These are phyloP conservation scores for Gallinago solitaria DNA, from an alignment of 2,797 vertebrate species.

Conservation along the genomic window DNA sequence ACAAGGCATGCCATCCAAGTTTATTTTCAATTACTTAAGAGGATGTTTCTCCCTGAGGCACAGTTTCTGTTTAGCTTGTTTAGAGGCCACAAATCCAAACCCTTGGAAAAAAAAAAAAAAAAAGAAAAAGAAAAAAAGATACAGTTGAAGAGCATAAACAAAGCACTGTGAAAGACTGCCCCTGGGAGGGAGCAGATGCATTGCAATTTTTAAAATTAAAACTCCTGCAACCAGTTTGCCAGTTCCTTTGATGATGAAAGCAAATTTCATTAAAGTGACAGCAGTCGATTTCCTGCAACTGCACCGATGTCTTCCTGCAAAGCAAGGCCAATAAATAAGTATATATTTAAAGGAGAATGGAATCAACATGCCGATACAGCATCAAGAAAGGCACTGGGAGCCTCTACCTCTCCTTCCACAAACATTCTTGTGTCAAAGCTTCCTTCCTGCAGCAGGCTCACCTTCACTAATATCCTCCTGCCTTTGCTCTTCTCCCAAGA, in stretches of 20 bases:
- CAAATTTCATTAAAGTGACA: constrained; percentile 48
- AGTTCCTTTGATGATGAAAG: constrained; percentile 53
- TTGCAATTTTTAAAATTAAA: constrained; percentile 23
- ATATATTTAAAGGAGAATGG: background rate
- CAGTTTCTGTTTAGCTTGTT: constrained; percentile 46
- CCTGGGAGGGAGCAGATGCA: constrained; percentile 41
- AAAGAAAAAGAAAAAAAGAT: background rate
- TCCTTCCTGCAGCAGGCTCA: constrained; percentile 54
- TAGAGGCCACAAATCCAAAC: constrained; percentile 37
- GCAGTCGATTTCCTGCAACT: constrained; percentile 30
- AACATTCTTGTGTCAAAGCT: constrained; percentile 20
- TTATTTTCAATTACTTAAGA: constrained; percentile 35
- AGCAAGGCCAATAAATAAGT: background rate
- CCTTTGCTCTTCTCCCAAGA: constrained; percentile 36
- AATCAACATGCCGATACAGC: background rate
- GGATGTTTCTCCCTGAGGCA: constrained; percentile 29
- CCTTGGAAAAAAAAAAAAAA: background rate
- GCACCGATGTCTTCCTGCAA: background rate
- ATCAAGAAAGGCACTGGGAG: background rate
- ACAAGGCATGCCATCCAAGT: background rate
- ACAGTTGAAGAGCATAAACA: background rate
- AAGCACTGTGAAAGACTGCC: background rate
- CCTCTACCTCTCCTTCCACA: background rate
- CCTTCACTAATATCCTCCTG: constrained; percentile 38
- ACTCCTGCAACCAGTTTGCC: constrained; percentile 3